Base-by-base conservation (phyloP, 2,888 invertebrate species). In the Rhamnusium bicolor region DNA sequence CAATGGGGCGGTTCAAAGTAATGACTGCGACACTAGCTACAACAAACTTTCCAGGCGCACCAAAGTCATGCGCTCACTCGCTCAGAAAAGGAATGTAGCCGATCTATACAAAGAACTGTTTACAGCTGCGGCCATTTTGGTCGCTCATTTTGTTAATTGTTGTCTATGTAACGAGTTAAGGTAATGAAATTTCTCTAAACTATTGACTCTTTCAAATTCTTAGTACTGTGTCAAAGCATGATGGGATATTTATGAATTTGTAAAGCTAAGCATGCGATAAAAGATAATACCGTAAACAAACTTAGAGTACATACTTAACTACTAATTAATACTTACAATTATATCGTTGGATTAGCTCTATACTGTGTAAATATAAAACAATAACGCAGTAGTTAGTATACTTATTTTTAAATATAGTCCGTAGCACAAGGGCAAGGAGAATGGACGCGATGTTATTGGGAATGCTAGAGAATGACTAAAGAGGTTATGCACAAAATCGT, bases 21-120 rank as follows among this genome's bases (percentile, higher is more conserved):
- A 84, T 84, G 84, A 84, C 82, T 84, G 83, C 84, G 83, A 81
- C 83, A 84, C 78, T 78, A 71, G 62, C 61, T 75, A 73, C 75
- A 72, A 72, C 72, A 67, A 71, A 73, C 70, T 70, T 68, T 69
- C 40, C 69, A 54, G 60, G 71, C 67, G 60, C 53, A 68, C 56
- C 51, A 56, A 51, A 62, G 69, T 63, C 75, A 69, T 69, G 74
- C 74, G 78, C 72, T 49, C 27, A 47, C 56, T 68, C 58, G 51
- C 56, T 65, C 61, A 19, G 14, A 16, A 58, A 53, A 62, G 76
- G 78, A 75, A 77, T 75, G 78, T 77, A 75, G 70, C 67, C 73
- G 81, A 80, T 82, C 80, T 63, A 73, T 63, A 68, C 71, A 29
- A 69, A 79, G 71, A 73, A 79, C 74, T 75, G 78, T 79, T 72